Evolutionary conservation across 2,888 invertebrate genomes (phyloP).

Genomic region (Nemurella pictetii): DNA sequence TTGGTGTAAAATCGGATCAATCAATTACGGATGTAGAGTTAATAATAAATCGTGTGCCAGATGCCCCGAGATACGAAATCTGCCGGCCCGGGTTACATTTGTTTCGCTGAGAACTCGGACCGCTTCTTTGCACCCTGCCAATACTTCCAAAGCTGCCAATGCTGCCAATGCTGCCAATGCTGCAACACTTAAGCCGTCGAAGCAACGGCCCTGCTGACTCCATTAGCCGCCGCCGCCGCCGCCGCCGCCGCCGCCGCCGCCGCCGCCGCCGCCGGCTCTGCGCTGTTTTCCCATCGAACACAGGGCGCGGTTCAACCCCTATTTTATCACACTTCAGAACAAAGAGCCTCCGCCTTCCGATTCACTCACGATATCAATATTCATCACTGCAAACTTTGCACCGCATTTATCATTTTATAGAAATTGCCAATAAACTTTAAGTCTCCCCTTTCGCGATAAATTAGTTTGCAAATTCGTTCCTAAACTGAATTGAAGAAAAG

Average conservation of each 20-base stretch:
- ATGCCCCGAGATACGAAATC: slow-evolving; percentile 28
- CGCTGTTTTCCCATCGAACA: too few relatives aligned
- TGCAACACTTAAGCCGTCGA: too few relatives aligned
- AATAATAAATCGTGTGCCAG: slow-evolving; percentile 33
- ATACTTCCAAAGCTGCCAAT: neutral
- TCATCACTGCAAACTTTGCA: slow-evolving; percentile 22
- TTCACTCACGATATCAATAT: slow-evolving; percentile 17
- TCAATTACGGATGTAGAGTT: slow-evolving; percentile 24
- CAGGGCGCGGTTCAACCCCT: slow-evolving; percentile 11
- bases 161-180: neutral
- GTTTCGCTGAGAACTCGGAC: neutral
- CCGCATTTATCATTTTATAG: slow-evolving; percentile 25
- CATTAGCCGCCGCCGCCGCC: neutral
- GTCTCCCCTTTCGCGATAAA: neutral
- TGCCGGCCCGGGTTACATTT: slow-evolving; percentile 3
- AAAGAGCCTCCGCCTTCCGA: neutral
- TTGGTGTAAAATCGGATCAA: slow-evolving; percentile 24
- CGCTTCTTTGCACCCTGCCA: neutral
- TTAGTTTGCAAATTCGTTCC: neutral
- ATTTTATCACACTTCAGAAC: slow-evolving; percentile 29
- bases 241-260: neutral
- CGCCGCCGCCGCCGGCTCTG: neutral
- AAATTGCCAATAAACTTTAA: slow-evolving; percentile 25
- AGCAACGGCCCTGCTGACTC: neutral
- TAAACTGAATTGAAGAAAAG: neutral